Evolutionary conservation across 2,888 invertebrate species (phyloP), one percentile per base, ranked within the genome.

Genomic region (Leucophenga maculata): DNA sequence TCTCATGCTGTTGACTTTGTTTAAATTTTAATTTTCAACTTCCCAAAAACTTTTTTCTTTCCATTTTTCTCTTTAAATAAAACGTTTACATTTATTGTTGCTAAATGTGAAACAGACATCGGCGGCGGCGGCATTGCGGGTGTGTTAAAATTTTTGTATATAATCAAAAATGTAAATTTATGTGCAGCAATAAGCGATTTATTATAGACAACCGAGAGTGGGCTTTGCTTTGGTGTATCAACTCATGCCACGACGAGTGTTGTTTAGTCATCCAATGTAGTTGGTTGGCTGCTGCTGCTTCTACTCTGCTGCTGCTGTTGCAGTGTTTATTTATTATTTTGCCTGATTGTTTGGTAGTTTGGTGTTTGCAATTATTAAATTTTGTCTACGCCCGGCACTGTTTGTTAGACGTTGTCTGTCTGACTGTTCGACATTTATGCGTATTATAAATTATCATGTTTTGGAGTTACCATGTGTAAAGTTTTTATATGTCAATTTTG

Each of bases 141-240:
- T 18, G 14, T 50, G 50, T 50, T 4, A 39, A 39, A 39, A 39
- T 6, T 39, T 6, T 39, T 50, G 50, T 50, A 18, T 50, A 50
- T 50, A 50, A 81, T 81, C 80, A 82, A 81, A 84, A 79, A 81
- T 81, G 75, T 77, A 82, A 81, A 81, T 81, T 81, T 81, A 84
- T 81, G 83, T 81, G 77, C 75, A 64, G 74, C 67, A 72, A 74
- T 69, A 60, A 65, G 69, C 79, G 78, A 81, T 83, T 84, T 81
- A 82, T 81, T 80, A 73, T 75, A 75, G 59, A 54, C 57, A 22
- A n/a, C 18, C 39, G 8, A 39, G 8, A 39, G 22, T 18, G n/a
- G 57, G 44, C 66, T 26, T 60, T 39, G 60, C 16, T 16, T 16
- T n/a, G n/a, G 16, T 60, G n/a, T 39, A 22, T n/a, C 32, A 39